phyloP scores from a whole-genome alignment of 2,113 vertebrate genomes.

The Channa argus region DNA sequence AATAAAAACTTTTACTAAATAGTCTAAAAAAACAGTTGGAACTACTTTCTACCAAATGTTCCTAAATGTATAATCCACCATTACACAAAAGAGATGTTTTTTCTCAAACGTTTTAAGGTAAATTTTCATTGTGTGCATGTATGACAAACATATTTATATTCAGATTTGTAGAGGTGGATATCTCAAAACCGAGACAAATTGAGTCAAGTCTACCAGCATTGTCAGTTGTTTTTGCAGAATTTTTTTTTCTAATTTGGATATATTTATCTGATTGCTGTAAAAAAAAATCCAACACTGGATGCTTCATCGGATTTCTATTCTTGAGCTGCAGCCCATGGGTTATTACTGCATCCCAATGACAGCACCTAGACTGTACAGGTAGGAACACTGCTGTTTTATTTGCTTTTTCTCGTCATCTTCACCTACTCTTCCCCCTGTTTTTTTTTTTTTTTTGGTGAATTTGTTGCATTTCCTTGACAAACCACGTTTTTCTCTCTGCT shows the following conservation, averaged over 20 bases:
- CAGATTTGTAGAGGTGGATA: background rate
- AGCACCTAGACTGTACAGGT: conserved; percentile 13
- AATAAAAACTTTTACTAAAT: no score
- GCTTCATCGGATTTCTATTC: background rate
- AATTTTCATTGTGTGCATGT: no score
- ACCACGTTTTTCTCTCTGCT: conserved; percentile 23
- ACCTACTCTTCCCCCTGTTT: conserved; percentile 12
- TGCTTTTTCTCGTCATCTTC: conserved; percentile 20
- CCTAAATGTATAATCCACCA: no score
- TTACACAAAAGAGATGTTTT: no score
- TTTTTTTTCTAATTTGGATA: no score
- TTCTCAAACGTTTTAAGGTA: no score
- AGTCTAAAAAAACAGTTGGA: no score
- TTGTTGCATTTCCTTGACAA: conserved; percentile 29
- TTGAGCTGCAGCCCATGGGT: conserved; percentile 23
- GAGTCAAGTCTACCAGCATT: background rate
- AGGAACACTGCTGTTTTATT: conserved; percentile 23
- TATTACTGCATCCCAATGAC: conserved; percentile 34
- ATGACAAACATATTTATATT: no score
- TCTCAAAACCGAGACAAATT: background rate
- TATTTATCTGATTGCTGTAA: background rate
- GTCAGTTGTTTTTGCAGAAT: background rate
- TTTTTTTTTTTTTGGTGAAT: conserved; percentile 70
- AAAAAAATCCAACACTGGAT: conserved; percentile 19
- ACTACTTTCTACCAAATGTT: no score